A percentile compares a stretch with the other conserved stretches of the same genome.
phyloP scores from a whole-genome alignment of 2,888 invertebrate genomes.

The Macrophya annulata region DNA sequence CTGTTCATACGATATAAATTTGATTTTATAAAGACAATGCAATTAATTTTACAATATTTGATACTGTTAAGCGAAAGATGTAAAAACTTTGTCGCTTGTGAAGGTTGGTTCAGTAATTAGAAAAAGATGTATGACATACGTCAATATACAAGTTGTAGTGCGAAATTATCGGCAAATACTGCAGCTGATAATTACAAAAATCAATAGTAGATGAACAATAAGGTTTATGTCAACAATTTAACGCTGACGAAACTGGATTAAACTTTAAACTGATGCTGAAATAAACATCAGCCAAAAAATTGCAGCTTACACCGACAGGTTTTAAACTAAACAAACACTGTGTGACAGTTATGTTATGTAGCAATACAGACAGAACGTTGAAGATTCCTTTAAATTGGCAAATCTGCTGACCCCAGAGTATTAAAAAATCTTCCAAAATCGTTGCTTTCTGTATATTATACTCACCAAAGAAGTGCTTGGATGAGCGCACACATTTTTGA shows the following conservation, averaged over 20 bases:
- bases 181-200: neutral
- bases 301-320: neutral
- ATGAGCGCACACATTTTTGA: slow-evolving; percentile 62
- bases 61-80: too few relatives aligned
- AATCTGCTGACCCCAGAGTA: slow-evolving; percentile 63
- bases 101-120: slow-evolving; percentile 17
- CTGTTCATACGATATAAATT: too few relatives aligned
- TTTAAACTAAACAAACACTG: slow-evolving; percentile 4
- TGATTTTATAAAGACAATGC: too few relatives aligned
- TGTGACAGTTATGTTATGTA: slow-evolving; percentile 56
- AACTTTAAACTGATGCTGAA: slow-evolving; percentile 23
- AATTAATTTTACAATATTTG: too few relatives aligned
- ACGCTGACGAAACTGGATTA: neutral
- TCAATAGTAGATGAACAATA: neutral
- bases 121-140: slow-evolving; percentile 22
- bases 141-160: neutral
- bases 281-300: neutral
- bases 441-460: slow-evolving; percentile 1
- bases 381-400: slow-evolving; percentile 65
- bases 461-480: slow-evolving; percentile 64
- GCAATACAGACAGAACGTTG: slow-evolving; percentile 65
- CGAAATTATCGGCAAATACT: neutral
- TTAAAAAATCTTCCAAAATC: slow-evolving; percentile 62
- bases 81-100: slow-evolving; percentile 22
- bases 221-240: neutral